Percentiles rank a stretch among this genome's conserved stretches.
Conservation (phyloP, 2,888 invertebrate species). For the Caradrina kadenii region DNA sequence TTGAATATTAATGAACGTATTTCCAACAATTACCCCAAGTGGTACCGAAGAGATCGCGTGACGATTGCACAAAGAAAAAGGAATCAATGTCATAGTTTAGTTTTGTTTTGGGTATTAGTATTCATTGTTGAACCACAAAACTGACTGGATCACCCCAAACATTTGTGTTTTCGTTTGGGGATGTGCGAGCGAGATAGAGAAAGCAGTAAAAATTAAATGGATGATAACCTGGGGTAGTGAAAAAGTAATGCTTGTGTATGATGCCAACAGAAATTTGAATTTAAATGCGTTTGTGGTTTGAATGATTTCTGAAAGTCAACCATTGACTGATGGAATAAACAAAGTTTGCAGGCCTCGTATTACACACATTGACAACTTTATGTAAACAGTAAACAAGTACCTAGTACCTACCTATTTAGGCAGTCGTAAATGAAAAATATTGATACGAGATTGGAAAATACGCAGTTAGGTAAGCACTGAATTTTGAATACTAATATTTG, state of each 20-base stretch:
- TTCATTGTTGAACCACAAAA: constrained; percentile 66
- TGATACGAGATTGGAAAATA: constrained; percentile 9
- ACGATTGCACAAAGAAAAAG: constrained; percentile 76
- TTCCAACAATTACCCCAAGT: constrained; percentile 85
- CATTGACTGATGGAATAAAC: constrained; percentile 9
- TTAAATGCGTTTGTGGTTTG: constrained; percentile 27
- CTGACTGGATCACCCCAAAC: constrained; percentile 59
- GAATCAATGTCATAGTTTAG: constrained; percentile 72
- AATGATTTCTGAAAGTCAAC: constrained; percentile 30
- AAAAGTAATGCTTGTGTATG: constrained; percentile 48
- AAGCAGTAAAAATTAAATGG: constrained; percentile 57
- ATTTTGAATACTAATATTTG: constrained; percentile 6
- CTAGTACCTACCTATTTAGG: background rate
- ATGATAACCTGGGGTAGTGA: constrained; percentile 54
- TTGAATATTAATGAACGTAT: constrained; percentile 81
- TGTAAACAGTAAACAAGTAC: background rate
- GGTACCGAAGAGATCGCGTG: constrained; percentile 84
- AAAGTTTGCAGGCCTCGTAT: constrained; percentile 6
- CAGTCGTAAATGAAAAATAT: constrained; percentile 9
- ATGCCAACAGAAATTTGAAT: constrained; percentile 47
- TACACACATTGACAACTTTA: constrained; percentile 7
- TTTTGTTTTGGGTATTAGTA: constrained; percentile 71
- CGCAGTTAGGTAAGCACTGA: background rate
- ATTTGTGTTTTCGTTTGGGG: constrained; percentile 58
- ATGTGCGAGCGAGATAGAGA: constrained; percentile 44